Evolutionary conservation across 2,113 vertebrate species (phyloP).

Genomic region (Plecotus auritus): DNA sequence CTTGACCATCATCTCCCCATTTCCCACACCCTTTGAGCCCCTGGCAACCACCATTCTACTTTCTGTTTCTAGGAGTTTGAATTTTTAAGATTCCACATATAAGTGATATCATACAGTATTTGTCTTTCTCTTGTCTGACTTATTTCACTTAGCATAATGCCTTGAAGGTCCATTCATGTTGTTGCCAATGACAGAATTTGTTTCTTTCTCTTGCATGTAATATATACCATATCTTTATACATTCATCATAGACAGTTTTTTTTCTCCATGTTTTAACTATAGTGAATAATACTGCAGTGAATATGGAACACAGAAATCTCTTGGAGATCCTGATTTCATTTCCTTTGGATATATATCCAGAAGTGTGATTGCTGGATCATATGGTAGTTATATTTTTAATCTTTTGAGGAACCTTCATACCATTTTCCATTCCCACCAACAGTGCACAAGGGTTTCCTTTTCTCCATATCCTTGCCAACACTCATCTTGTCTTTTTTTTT

Average conservation of each 20-base stretch:
- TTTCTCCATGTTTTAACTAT: neutral
- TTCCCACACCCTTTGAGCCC: neutral
- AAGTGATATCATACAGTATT: neutral
- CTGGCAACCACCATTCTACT: neutral
- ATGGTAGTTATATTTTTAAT: neutral
- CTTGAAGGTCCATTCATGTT: neutral
- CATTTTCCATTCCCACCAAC: neutral
- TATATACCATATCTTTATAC: neutral
- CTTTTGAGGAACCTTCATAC: neutral
- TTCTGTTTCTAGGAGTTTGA: neutral
- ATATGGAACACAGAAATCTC: neutral
- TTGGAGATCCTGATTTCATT: neutral
- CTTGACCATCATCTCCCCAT: neutral
- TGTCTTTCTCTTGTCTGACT: neutral
- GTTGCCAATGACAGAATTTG: neutral
- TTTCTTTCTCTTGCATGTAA: neutral
- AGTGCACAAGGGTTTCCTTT: neutral
- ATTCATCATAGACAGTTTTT: neutral
- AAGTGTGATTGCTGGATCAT: neutral
- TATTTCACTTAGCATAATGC: neutral
- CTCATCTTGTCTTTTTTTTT: neutral
- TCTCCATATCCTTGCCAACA: neutral
- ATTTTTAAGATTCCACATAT: neutral
- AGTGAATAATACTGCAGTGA: neutral
- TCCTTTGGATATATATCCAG: neutral